Evolutionary conservation across 2,113 vertebrate genomes (phyloP).

Genomic region (Upupa epops): DNA sequence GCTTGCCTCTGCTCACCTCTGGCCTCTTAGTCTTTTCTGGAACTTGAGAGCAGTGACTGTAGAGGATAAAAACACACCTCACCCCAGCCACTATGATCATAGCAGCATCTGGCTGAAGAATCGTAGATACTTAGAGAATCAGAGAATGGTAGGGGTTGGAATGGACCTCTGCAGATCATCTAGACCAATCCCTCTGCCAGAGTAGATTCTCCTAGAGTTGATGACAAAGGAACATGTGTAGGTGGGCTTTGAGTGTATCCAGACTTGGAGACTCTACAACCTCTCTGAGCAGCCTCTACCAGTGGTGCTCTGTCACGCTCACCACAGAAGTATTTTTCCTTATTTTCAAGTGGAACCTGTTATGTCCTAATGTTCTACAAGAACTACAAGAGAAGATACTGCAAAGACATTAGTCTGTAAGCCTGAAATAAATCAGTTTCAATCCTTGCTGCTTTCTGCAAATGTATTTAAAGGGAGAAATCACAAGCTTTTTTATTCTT

Average conservation of each 20-base stretch:
- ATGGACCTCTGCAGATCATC: too few species aligned
- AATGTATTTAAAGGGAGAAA: neutral
- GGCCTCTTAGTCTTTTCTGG: neutral
- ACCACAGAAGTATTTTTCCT: too few species aligned
- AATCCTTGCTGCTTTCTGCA: neutral
- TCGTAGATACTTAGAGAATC: neutral
- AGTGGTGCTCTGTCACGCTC: too few species aligned
- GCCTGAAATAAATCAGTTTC: neutral
- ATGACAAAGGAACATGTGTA: too few species aligned
- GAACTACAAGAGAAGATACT: neutral
- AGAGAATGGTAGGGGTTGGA: too few species aligned
- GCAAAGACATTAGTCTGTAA: neutral
- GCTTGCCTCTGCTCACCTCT: neutral
- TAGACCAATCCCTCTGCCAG: too few species aligned
- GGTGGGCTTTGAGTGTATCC: too few species aligned
- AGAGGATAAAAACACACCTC: neutral
- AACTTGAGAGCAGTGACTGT: neutral
- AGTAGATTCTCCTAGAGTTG: too few species aligned
- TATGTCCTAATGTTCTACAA: too few species aligned
- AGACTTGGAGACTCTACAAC: too few species aligned
- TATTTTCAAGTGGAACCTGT: too few species aligned
- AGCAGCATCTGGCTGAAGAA: neutral
- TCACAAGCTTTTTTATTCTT: neutral
- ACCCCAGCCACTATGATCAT: neutral
- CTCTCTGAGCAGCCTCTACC: too few species aligned